A percentile compares a stretch with the other conserved stretches of the same genome.
phyloP scores from a whole-genome alignment of 2,797 vertebrate species.

The Sebastes matsubarae region DNA sequence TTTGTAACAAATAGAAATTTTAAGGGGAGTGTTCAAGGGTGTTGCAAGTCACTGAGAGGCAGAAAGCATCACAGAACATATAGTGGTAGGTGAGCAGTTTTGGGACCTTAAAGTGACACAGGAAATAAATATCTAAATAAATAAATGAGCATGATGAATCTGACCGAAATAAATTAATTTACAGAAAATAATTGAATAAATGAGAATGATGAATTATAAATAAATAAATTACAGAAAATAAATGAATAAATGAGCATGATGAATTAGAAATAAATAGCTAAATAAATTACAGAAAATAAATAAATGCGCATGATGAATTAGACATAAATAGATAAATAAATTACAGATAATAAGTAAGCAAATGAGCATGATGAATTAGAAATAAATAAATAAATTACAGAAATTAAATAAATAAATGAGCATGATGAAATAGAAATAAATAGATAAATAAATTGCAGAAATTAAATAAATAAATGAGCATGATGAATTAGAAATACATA shows the following conservation, averaged over 20 bases:
- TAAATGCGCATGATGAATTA: too few species aligned
- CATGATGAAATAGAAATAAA: not conserved
- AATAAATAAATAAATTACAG: too few species aligned
- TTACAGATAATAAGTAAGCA: too few species aligned
- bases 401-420: not conserved
- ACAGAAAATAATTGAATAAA: not conserved
- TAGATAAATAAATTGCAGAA: too few species aligned
- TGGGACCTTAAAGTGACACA: not conserved
- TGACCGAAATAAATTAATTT: too few species aligned
- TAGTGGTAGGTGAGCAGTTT: not conserved
- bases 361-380: too few species aligned
- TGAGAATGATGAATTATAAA: not conserved
- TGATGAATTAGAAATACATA: too few species aligned
- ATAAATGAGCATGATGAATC: too few species aligned
- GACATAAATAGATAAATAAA: too few species aligned
- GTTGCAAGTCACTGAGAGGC: not conserved
- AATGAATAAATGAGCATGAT: too few species aligned
- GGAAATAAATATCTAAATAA: not conserved
- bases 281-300: not conserved
- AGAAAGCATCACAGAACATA: not conserved
- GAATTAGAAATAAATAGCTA: not conserved
- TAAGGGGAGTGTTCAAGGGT: not conserved
- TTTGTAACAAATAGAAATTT: not conserved
- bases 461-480: too few species aligned
- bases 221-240: too few species aligned